phyloP scores from a whole-genome alignment of 2,113 vertebrate species.

The Mobula hypostoma region DNA sequence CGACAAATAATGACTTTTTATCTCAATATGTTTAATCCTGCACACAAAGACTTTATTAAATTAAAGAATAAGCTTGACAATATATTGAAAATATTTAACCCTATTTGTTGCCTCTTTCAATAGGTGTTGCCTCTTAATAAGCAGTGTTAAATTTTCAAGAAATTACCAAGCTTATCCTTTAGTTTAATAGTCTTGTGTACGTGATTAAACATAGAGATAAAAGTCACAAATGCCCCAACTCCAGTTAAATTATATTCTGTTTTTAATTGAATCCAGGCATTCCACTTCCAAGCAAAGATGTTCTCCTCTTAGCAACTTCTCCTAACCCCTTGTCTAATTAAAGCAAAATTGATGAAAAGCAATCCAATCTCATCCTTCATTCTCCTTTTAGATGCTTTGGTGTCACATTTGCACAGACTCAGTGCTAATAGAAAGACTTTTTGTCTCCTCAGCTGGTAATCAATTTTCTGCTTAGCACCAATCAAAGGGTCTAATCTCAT shows the following conservation, averaged over 20 bases:
- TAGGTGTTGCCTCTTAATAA: neutral
- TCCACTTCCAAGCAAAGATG: neutral
- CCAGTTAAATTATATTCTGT: neutral
- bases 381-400: neutral
- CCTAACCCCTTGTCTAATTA: neutral
- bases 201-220: neutral
- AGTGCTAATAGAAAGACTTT: neutral
- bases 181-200: neutral
- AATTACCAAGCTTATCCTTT: neutral
- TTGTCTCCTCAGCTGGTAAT: neutral
- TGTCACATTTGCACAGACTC: neutral
- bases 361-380: neutral
- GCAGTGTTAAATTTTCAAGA: neutral
- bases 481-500: neutral
- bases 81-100: neutral
- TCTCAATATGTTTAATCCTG: neutral
- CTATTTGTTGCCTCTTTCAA: neutral
- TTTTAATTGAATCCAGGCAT: neutral
- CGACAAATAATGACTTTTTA: neutral
- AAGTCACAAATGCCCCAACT: neutral
- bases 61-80: neutral
- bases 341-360: neutral
- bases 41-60: neutral
- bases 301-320: neutral
- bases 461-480: neutral